Conservation (phyloP, 2,797 vertebrate genomes). For the Tapirus indicus region DNA sequence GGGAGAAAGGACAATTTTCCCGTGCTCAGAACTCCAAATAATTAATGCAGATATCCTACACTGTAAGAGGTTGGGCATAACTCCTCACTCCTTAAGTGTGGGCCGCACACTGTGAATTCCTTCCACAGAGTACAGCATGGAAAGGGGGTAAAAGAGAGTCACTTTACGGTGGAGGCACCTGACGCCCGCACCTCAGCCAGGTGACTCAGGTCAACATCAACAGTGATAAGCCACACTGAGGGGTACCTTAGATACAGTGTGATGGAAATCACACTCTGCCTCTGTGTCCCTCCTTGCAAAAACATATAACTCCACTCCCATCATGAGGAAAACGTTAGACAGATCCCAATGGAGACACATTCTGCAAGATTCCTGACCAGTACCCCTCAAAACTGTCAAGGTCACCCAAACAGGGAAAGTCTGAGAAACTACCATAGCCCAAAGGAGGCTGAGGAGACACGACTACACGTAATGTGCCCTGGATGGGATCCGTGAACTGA, state of each 20-base stretch:
- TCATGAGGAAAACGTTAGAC: not conserved
- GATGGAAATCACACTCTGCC: fast-evolving
- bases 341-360: not conserved
- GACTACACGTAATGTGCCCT: too few relatives aligned
- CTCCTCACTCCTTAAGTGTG: fast-evolving
- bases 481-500: fast-evolving
- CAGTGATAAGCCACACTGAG: fast-evolving
- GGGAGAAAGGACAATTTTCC: fast-evolving
- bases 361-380: not conserved
- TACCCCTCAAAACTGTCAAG: not conserved
- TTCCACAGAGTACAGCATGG: not conserved
- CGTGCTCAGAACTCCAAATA: not conserved
- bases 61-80: fast-evolving
- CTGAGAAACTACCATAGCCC: not conserved
- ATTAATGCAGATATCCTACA: not conserved
- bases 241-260: fast-evolving
- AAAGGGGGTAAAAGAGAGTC: too few relatives aligned
- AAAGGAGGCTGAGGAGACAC: fast-evolving
- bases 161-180: not conserved
- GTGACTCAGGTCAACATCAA: too few relatives aligned
- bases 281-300: too few relatives aligned
- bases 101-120: fast-evolving
- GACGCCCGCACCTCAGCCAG: not conserved
- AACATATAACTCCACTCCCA: fast-evolving
- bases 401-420: not conserved